Percentiles rank a stretch among this genome's conserved stretches.
These are phyloP conservation scores for Elysia chlorotica DNA, from an alignment of 1,140 invertebrate genomes.

Conservation along the genomic window DNA sequence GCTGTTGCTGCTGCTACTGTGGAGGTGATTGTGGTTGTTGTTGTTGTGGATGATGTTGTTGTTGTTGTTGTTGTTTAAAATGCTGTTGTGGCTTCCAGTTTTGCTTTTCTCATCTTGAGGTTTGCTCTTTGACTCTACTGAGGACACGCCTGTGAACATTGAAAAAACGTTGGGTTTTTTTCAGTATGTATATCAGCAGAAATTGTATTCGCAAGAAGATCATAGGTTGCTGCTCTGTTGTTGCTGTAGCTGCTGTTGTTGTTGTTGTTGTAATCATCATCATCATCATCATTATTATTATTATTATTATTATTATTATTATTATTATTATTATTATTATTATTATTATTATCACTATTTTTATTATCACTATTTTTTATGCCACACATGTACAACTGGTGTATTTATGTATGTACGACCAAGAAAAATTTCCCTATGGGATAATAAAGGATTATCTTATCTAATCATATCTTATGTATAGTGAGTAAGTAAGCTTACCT, in stretches of 20 bases:
- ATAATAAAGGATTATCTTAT: background rate
- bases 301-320: background rate
- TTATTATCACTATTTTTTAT: background rate
- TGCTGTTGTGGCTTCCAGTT: background rate
- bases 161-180: background rate
- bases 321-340: background rate
- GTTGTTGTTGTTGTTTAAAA: too few relatives aligned
- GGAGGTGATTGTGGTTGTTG: too few relatives aligned
- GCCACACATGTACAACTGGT: background rate
- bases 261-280: background rate
- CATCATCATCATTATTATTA: constrained; percentile 4
- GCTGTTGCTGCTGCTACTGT: too few relatives aligned
- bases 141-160: background rate
- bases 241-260: background rate
- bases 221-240: background rate
- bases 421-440: too few relatives aligned
- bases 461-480: background rate
- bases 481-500: background rate
- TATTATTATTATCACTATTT: background rate
- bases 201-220: background rate
- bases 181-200: background rate
- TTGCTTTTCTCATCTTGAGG: background rate
- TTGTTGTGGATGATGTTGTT: too few relatives aligned
- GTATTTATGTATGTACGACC: background rate
- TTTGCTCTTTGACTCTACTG: background rate